Evolutionary conservation across 1,140 invertebrate genomes (phyloP).

Genomic region (Rhagoletis zephyria): DNA sequence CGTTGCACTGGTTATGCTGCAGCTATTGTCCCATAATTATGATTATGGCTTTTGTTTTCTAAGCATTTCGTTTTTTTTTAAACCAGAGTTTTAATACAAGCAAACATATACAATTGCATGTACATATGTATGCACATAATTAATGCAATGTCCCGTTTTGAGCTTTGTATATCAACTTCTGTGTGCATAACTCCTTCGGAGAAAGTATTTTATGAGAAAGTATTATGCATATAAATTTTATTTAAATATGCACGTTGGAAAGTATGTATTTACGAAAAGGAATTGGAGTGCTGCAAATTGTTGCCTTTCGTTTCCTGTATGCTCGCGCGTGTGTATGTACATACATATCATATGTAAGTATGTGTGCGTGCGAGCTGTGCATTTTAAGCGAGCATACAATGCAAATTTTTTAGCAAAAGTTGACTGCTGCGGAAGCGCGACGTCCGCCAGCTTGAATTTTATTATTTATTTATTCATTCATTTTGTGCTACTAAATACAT

Average conservation of each 20-base stretch:
- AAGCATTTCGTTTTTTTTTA: not conserved
- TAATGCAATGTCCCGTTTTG: not conserved
- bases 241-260: not conserved
- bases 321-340: not conserved
- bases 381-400: not conserved
- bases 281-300: not conserved
- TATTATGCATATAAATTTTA: not conserved
- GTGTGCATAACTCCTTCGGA: not conserved
- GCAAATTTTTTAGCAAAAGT: slow-evolving; percentile 14
- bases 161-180: not conserved
- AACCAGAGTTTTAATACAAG: not conserved
- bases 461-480: slow-evolving; percentile 30
- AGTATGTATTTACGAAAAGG: not conserved
- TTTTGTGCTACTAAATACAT: not conserved
- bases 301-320: slow-evolving; percentile 16
- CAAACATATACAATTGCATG: not conserved
- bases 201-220: slow-evolving; percentile 31
- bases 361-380: not conserved
- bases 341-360: not conserved
- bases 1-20: slow-evolving; percentile 28
- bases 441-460: not conserved
- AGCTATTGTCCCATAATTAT: slow-evolving; percentile 40
- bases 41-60: slow-evolving; percentile 42
- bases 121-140: not conserved
- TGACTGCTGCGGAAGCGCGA: slow-evolving; percentile 14